phyloP scores from a whole-genome alignment of 2,797 vertebrate genomes.

The Emydoidea blandingii region DNA sequence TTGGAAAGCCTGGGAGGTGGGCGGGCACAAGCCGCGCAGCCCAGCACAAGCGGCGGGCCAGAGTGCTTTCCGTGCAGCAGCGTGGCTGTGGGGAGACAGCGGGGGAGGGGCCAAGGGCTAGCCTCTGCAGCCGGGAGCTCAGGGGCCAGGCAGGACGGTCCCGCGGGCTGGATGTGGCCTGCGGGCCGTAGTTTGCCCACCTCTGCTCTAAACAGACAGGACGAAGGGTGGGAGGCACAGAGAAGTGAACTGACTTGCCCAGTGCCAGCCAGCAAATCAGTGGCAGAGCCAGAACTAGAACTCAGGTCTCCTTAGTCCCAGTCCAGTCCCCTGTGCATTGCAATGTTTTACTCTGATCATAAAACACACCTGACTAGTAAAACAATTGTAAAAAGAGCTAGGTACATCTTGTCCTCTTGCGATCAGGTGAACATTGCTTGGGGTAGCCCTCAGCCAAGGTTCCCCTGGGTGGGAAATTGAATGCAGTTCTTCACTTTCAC shows the following conservation, averaged over 20 bases:
- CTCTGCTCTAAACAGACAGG: background rate
- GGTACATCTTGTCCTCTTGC: background rate
- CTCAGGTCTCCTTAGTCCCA: fast-evolving
- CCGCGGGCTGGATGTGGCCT: too few species aligned
- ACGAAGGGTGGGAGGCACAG: fast-evolving
- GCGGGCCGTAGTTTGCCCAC: too few species aligned
- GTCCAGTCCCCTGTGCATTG: background rate
- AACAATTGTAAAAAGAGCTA: background rate
- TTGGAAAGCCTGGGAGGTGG: too few species aligned
- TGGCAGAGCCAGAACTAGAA: background rate
- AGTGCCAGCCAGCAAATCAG: background rate
- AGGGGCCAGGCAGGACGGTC: too few species aligned
- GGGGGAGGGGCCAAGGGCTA: too few species aligned
- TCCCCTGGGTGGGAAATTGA: background rate
- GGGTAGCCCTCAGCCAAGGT: background rate
- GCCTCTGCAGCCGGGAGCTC: too few species aligned
- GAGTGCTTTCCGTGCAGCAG: too few species aligned
- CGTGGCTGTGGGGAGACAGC: too few species aligned
- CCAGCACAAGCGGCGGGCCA: too few species aligned
- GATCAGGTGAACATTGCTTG: background rate
- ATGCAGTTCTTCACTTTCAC: background rate
- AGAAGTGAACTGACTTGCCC: background rate
- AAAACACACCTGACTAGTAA: background rate
- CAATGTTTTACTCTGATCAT: background rate
- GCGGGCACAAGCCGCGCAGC: too few species aligned